Evolutionary conservation across 2,797 vertebrate genomes (phyloP).

Genomic region (Sandelia bainsii): DNA sequence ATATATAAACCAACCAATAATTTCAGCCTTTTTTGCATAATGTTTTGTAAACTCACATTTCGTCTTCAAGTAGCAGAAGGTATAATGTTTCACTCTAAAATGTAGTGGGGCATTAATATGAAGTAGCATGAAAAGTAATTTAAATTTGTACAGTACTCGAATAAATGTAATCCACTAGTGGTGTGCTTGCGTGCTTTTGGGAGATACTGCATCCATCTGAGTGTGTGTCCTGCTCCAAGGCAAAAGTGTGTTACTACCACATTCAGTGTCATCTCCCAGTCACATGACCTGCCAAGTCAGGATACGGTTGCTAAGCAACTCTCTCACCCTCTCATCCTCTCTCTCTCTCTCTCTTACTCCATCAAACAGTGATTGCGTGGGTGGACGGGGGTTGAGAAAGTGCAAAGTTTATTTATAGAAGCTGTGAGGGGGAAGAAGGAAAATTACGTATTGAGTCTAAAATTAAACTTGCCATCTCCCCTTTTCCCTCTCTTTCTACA

Average conservation of each 20-base stretch:
- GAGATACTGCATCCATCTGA: background rate
- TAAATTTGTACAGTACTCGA: background rate
- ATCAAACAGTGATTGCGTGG: conserved; percentile 52
- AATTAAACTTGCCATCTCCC: conserved; percentile 66
- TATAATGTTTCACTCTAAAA: background rate
- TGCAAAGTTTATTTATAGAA: conserved; percentile 79
- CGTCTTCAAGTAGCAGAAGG: too few species aligned
- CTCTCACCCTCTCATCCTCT: conserved; percentile 16
- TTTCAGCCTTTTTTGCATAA: too few species aligned
- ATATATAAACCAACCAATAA: too few species aligned
- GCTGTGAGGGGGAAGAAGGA: conserved; percentile 53
- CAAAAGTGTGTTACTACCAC: conserved; percentile 56
- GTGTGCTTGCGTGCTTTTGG: background rate
- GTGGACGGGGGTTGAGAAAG: conserved; percentile 1
- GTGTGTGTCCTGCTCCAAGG: conserved; percentile 10
- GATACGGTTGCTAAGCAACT: conserved; percentile 79
- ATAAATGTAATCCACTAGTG: background rate
- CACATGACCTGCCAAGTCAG: conserved; percentile 72
- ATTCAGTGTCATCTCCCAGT: conserved; percentile 56
- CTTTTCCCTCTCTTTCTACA: background rate
- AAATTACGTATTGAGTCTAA: conserved; percentile 72
- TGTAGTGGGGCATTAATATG: too few species aligned
- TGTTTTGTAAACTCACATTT: too few species aligned
- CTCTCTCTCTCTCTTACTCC: conserved; percentile 20
- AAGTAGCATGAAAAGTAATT: background rate